Percentiles rank a stretch among this genome's conserved stretches.
These are phyloP conservation scores for Acanthaster planci DNA, from an alignment of 35 echinoderm and acorn worm species.

Conservation along the genomic window DNA sequence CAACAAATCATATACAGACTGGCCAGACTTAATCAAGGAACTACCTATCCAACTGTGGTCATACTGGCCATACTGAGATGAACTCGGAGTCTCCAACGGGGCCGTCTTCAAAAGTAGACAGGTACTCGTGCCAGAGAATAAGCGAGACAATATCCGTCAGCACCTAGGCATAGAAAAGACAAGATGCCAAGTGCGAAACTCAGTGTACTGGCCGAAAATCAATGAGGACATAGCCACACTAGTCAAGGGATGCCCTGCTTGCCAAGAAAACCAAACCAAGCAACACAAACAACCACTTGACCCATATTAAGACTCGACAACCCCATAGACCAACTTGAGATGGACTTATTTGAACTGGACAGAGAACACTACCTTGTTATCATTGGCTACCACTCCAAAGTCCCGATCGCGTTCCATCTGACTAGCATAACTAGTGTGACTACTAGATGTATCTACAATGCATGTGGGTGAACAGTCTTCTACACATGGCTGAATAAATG, in stretches of 20 bases:
- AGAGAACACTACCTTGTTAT: conserved; percentile 55
- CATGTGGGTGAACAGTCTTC: no score
- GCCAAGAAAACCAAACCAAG: conserved; percentile 9
- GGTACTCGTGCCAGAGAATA: conserved; percentile 9
- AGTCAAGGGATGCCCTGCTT: background rate
- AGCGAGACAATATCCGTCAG: background rate
- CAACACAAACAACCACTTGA: conserved; percentile 43
- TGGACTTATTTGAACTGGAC: background rate
- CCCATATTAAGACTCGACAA: conserved; percentile 31
- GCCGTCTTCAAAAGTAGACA: conserved; percentile 12
- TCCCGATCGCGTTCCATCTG: no score
- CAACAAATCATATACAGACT: conserved; percentile 21
- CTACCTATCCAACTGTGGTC: background rate
- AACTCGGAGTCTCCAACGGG: conserved; percentile 15
- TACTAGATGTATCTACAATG: no score
- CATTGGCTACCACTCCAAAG: conserved; percentile 70
- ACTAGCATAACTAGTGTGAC: conserved; percentile 36
- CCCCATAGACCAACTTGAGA: conserved; percentile 31
- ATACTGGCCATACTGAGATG: conserved; percentile 51
- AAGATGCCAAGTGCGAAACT: conserved; percentile 5
- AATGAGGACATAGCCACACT: conserved; percentile 50
- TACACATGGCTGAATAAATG: no score
- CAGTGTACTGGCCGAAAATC: conserved; percentile 40
- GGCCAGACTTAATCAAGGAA: conserved; percentile 38
- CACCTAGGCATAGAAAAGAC: conserved; percentile 55